Percentiles rank a stretch among this genome's conserved stretches.
Conservation (phyloP, 2,888 invertebrate genomes). For the Phengaris alcon region DNA sequence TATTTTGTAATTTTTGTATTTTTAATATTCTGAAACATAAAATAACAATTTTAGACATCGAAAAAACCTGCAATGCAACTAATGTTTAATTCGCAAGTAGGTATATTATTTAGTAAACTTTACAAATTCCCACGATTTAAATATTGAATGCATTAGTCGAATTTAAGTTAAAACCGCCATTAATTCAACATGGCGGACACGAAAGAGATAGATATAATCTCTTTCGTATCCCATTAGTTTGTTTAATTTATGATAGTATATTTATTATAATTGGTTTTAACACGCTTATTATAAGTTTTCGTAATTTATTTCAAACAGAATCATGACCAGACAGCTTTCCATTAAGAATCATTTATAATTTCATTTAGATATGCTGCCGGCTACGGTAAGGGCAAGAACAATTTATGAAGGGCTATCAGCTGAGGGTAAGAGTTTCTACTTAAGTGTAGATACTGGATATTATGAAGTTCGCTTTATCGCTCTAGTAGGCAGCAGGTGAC, state of each 20-base stretch:
- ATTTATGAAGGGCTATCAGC: neutral
- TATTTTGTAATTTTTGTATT: no score
- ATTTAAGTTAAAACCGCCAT: slow-evolving; percentile 1
- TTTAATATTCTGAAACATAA: no score
- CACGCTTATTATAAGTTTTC: neutral
- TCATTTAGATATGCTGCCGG: neutral
- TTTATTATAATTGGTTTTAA: neutral
- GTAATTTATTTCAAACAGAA: neutral
- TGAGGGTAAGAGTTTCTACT: no score
- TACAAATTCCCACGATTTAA: neutral
- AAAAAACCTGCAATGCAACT: neutral
- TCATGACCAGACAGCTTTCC: neutral
- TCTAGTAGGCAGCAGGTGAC: no score
- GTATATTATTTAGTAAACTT: no score
- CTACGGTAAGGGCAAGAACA: neutral
- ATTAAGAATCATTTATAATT: slow-evolving; percentile 4
- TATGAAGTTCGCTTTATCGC: no score
- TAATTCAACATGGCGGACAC: slow-evolving; percentile 4
- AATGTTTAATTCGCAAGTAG: neutral
- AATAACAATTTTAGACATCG: no score
- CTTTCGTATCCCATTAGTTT: neutral
- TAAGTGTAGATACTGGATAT: no score
- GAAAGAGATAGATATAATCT: neutral
- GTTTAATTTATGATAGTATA: slow-evolving; percentile 15
- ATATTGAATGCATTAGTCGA: neutral